Conservation (phyloP, 2,113 vertebrate species). For the Macrotus californicus region DNA sequence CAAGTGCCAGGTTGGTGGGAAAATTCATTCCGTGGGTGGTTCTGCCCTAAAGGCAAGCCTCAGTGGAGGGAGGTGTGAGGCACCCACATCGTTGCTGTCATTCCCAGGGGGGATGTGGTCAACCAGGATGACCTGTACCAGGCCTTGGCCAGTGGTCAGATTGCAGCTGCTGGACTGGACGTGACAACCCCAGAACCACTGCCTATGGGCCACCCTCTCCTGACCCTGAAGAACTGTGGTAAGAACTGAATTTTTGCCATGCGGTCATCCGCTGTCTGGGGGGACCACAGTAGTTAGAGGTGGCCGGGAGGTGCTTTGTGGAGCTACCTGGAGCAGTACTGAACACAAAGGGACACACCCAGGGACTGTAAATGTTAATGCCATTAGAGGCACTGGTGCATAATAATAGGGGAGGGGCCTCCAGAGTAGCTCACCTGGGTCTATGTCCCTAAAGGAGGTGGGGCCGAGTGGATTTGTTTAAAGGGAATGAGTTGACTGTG, state of each 20-base stretch:
- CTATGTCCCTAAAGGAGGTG: neutral
- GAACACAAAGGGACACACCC: neutral
- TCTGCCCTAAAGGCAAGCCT: neutral
- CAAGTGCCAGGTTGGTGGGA: neutral
- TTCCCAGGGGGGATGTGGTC: constrained; percentile 89
- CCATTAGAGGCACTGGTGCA: neutral
- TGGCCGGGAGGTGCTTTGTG: neutral
- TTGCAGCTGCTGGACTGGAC: constrained; percentile 92
- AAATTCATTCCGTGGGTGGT: neutral
- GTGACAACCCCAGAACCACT: constrained; percentile 94
- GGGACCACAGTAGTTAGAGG: neutral
- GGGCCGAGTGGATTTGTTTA: neutral
- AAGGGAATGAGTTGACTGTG: neutral
- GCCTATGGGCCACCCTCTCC: constrained; percentile 89
- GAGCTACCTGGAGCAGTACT: neutral
- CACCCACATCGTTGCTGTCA: neutral
- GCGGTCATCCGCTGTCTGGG: neutral
- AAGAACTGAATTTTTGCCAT: constrained; percentile 12
- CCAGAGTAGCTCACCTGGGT: neutral
- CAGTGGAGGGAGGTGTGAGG: neutral
- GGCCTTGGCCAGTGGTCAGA: constrained; percentile 84
- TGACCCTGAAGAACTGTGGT: constrained; percentile 95
- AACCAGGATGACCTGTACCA: constrained; percentile 94
- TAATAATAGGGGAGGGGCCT: neutral
- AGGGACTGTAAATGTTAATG: fast-evolving